Evolutionary conservation across 2,888 invertebrate species (phyloP).

Genomic region (Hyppa rectilinea): DNA sequence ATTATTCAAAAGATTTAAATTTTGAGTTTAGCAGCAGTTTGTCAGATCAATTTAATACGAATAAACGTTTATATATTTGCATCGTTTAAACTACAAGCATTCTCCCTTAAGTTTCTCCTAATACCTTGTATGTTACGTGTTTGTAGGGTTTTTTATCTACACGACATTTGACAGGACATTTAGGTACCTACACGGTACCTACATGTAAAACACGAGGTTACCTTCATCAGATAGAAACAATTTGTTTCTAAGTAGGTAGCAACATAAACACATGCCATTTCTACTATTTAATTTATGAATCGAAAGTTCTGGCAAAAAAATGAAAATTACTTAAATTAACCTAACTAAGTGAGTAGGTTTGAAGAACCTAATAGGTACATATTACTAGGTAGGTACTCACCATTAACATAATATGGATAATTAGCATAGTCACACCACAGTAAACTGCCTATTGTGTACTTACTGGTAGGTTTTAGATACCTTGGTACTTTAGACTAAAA

Average conservation of each 20-base stretch:
- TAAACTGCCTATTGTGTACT: not conserved
- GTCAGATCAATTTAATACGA: too few relatives aligned
- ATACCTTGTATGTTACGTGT: too few relatives aligned
- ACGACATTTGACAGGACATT: too few relatives aligned
- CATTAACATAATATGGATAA: not conserved
- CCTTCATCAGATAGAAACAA: not conserved
- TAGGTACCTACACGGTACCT: too few relatives aligned
- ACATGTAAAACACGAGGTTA: not conserved
- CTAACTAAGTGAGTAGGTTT: not conserved
- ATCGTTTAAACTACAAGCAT: too few relatives aligned
- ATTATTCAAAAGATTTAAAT: too few relatives aligned
- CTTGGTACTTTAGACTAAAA: not conserved
- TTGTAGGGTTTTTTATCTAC: too few relatives aligned
- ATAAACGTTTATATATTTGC: too few relatives aligned
- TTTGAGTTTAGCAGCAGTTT: too few relatives aligned
- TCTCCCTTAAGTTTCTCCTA: too few relatives aligned
- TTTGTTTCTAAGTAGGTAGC: not conserved
- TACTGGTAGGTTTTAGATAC: not conserved
- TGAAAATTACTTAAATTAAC: not conserved
- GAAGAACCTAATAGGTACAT: not conserved
- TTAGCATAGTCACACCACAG: not conserved
- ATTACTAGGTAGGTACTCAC: not conserved
- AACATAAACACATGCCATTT: not conserved
- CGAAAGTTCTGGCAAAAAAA: conserved; percentile 8
- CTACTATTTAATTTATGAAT: not conserved